phyloP scores from a whole-genome alignment of 2,113 vertebrate species.

The Laticauda laticaudata region DNA sequence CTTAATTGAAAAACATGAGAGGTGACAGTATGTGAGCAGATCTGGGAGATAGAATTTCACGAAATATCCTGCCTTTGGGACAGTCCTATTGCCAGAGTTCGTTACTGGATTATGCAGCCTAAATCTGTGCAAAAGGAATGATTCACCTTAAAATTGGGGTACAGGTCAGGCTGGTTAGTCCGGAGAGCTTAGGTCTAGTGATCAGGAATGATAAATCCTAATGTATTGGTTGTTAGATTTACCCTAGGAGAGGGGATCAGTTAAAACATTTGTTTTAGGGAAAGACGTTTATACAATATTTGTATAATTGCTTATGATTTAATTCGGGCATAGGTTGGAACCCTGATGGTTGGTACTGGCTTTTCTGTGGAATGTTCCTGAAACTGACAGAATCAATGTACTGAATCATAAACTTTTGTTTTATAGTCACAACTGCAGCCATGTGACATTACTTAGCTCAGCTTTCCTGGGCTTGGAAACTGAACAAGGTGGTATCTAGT shows the following conservation, averaged over 20 bases:
- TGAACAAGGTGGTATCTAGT: neutral
- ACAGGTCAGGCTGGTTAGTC: neutral
- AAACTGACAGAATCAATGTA: neutral
- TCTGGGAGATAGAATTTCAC: neutral
- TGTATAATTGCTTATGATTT: neutral
- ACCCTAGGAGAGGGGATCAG: neutral
- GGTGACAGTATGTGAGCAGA: neutral
- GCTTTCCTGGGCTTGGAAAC: neutral
- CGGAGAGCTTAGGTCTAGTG: neutral
- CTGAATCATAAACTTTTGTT: neutral
- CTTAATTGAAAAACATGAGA: constrained; percentile 59
- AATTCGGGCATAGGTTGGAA: no score
- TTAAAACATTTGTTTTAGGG: neutral
- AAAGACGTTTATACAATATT: neutral
- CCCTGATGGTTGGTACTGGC: neutral
- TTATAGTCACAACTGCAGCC: neutral
- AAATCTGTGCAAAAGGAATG: neutral
- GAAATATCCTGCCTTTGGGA: neutral
- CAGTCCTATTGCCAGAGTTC: neutral
- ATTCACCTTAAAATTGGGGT: constrained; percentile 1
- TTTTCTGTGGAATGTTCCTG: neutral
- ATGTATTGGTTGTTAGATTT: neutral
- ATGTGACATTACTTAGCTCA: neutral
- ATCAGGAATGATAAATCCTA: neutral
- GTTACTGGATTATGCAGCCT: neutral